These are phyloP conservation scores for Petromus typicus DNA, from an alignment of 2,113 vertebrate genomes.

Conservation along the genomic window DNA sequence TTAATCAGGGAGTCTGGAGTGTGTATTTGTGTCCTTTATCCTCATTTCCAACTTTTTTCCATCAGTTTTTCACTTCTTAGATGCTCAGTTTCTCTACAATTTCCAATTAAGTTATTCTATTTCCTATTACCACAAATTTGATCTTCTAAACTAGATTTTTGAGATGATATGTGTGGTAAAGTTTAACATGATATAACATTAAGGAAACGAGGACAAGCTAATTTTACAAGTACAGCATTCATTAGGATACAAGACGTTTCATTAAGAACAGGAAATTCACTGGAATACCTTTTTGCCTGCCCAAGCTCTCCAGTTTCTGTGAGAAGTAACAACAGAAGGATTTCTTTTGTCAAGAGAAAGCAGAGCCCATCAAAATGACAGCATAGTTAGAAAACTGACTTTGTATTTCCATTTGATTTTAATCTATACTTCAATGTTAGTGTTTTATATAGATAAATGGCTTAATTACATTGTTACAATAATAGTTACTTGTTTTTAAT, in stretches of 20 bases:
- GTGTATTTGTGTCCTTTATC: neutral
- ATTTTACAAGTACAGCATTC: constrained; percentile 20
- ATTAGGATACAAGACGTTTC: constrained; percentile 12
- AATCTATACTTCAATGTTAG: neutral
- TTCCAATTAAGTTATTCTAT: neutral
- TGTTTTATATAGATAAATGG: constrained; percentile 35
- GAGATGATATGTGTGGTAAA: neutral
- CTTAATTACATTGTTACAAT: constrained; percentile 30
- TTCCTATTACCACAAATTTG: neutral
- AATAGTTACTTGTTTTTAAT: constrained; percentile 12
- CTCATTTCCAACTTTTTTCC: neutral
- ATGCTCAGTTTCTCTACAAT: neutral
- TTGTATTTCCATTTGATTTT: constrained; percentile 12
- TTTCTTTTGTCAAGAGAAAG: neutral
- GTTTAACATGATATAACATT: neutral
- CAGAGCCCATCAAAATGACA: neutral
- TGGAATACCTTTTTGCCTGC: neutral
- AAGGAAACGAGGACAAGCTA: neutral
- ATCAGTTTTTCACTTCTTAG: neutral
- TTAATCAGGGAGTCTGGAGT: neutral
- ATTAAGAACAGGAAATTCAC: neutral
- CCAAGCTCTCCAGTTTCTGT: neutral
- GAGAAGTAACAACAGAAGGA: neutral
- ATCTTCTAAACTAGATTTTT: constrained; percentile 4
- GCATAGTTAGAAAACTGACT: neutral